Percentiles rank a stretch among this genome's conserved stretches.
Evolutionary conservation across 1,140 invertebrate species (phyloP).

Genomic region (Solenopsis fugax): DNA sequence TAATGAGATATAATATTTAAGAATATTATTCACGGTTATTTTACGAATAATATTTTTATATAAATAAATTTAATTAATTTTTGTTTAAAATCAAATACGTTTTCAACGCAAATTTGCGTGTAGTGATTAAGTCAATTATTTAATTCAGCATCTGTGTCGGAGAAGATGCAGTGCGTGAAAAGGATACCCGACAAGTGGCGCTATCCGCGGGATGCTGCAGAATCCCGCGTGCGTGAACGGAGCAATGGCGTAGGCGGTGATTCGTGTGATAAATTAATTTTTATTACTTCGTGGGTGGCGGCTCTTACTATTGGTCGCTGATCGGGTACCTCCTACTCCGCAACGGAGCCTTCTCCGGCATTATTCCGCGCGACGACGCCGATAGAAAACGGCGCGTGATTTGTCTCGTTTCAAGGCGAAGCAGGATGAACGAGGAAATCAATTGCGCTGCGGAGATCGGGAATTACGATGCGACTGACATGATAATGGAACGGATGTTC

Average conservation of each 20-base stretch:
- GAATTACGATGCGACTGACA: conserved; percentile 9
- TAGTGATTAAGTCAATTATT: neutral
- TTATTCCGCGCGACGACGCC: conserved; percentile 66
- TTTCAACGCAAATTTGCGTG: neutral
- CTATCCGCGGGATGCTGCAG: conserved; percentile 73
- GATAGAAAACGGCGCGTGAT: conserved; percentile 60
- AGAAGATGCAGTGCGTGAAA: neutral
- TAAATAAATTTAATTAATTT: conserved; percentile 19
- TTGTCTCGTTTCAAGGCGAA: conserved; percentile 63
- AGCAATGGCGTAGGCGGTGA: conserved; percentile 82
- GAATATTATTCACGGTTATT: neutral
- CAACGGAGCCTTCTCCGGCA: conserved; percentile 55
- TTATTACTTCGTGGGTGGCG: conserved; percentile 81
- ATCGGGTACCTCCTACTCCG: conserved; percentile 81
- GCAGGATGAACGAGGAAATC: conserved; percentile 18
- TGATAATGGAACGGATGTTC: conserved; percentile 19
- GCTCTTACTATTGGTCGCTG: conserved; percentile 80
- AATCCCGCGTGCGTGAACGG: conserved; percentile 57
- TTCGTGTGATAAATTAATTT: conserved; percentile 83
- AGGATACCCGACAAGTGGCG: conserved; percentile 74
- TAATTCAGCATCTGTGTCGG: neutral
- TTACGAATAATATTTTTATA: neutral
- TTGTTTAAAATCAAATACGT: neutral
- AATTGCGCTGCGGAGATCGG: conserved; percentile 41
- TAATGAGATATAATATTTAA: neutral